Base-by-base conservation (phyloP, 2,113 vertebrate genomes). In the Notothenia coriiceps region DNA sequence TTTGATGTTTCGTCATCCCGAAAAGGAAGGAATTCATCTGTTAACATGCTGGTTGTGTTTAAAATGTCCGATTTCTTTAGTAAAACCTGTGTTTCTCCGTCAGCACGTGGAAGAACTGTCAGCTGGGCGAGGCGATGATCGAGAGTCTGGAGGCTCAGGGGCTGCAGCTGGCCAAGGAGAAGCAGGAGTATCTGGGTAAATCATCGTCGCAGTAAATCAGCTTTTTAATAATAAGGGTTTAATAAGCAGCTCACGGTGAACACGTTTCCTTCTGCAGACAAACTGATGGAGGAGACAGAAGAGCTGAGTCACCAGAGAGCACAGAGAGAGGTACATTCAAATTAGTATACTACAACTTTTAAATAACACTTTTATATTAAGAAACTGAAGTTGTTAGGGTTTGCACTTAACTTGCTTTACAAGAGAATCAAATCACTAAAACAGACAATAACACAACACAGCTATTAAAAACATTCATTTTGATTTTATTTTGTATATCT, bases 141-240 rank as follows among this genome's bases (percentile, higher is more conserved):
- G 97, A 98, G 94, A 99, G 97, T 86, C 95, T 99, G 89, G 98
- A 98, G 93, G 97, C 97, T 59, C 98, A 99, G 94, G 98, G 98
- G 25, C 94, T 99, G 59, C 97, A 99, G 94, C 92, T 99, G 86
- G 97, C 98, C 64, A 99, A 99, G 88, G 98, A 99, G 91, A 99
- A 98, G 88, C 98, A 99, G 86, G 97, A 97, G 60, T 99, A 99
- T 81, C 94, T 99, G 91, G 97, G 98, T 99, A 93, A 90, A 92
- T 29, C 18, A 6, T 10, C 10, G 2, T 0, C 1, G 1, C 20
- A 52, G 44, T 17, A 12, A 12, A 11, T 60, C 14, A 66, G 11
- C 4, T 12, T n/a, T n/a, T 49, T 18, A n/a, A 62, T 18, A 17
- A 66, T 40, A 40, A 40, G 56, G 14, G 2, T n/a, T 20, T 12